phyloP scores from a whole-genome alignment of 2,888 invertebrate species.

The Calameuta pallipes region DNA sequence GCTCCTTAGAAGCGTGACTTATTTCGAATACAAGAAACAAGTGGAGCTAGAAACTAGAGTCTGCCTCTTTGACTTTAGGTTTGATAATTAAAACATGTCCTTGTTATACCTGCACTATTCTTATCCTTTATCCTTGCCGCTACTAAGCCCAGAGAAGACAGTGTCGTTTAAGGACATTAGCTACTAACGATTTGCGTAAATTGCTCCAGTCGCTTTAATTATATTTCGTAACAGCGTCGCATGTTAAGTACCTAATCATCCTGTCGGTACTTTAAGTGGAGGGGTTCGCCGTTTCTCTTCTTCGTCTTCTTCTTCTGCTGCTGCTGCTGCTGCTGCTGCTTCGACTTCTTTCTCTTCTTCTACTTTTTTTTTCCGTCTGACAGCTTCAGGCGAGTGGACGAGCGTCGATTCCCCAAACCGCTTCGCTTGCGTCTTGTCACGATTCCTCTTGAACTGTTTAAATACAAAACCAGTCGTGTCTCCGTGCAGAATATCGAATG shows the following conservation, averaged over 20 bases:
- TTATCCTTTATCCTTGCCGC: neutral
- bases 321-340: neutral
- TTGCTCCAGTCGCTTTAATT: conserved; percentile 24
- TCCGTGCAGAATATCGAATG: neutral
- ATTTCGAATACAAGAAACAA: neutral
- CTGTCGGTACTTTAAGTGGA: neutral
- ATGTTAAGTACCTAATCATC: neutral
- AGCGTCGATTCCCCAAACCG: neutral
- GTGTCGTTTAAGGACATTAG: conserved; percentile 23
- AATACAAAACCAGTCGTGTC: neutral
- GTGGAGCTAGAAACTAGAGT: neutral
- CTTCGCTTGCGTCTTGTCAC: neutral
- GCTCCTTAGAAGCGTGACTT: neutral
- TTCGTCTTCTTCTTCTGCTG: neutral
- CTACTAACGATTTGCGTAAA: conserved; percentile 52
- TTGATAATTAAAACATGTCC: neutral
- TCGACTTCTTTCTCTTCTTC: neutral
- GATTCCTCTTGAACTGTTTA: neutral
- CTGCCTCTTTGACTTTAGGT: neutral
- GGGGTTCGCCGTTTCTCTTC: neutral
- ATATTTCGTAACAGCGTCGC: conserved; percentile 1
- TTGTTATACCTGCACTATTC: neutral
- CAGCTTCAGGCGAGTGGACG: neutral
- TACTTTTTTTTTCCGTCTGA: neutral
- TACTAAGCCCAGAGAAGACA: neutral